Conservation (phyloP, 2,888 invertebrate species). For the Caenorhabditis afra region DNA sequence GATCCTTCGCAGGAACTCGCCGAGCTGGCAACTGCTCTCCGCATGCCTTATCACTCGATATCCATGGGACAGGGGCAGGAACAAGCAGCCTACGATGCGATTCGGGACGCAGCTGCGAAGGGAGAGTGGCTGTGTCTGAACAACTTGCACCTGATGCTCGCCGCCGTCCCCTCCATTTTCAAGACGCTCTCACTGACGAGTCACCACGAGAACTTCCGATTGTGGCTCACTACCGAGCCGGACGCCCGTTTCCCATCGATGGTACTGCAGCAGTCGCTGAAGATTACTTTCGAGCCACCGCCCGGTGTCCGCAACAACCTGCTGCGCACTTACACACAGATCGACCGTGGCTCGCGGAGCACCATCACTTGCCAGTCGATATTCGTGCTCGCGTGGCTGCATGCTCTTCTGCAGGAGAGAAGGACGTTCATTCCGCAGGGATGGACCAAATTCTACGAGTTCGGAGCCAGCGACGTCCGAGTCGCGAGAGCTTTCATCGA, state of each 20-base stretch:
- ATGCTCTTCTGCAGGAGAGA: conserved; percentile 91
- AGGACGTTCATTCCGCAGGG: conserved; percentile 92
- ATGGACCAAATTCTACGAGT: conserved; percentile 92
- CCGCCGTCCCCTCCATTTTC: conserved; percentile 86
- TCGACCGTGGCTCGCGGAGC: conserved; percentile 74
- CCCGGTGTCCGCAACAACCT: conserved; percentile 87
- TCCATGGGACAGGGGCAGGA: conserved; percentile 78
- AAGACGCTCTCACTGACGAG: conserved; percentile 84
- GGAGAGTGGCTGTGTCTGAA: conserved; percentile 89
- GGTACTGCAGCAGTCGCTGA: conserved; percentile 73
- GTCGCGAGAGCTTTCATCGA: conserved; percentile 86
- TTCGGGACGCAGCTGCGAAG: conserved; percentile 81
- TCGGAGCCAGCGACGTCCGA: conserved; percentile 88
- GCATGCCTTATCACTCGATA: conserved; percentile 84
- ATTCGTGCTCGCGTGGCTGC: conserved; percentile 90
- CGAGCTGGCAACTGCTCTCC: conserved; percentile 84
- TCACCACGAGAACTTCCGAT: conserved; percentile 84
- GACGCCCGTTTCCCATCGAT: conserved; percentile 82
- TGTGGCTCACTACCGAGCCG: conserved; percentile 92
- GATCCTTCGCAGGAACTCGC: conserved; percentile 90
- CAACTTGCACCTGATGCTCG: conserved; percentile 88
- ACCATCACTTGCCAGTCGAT: conserved; percentile 83
- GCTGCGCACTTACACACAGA: conserved; percentile 62
- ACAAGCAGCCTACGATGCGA: conserved; percentile 81
- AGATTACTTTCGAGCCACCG: conserved; percentile 84